phyloP scores from a whole-genome alignment of 2,113 vertebrate genomes.

The Diadophis punctatus region DNA sequence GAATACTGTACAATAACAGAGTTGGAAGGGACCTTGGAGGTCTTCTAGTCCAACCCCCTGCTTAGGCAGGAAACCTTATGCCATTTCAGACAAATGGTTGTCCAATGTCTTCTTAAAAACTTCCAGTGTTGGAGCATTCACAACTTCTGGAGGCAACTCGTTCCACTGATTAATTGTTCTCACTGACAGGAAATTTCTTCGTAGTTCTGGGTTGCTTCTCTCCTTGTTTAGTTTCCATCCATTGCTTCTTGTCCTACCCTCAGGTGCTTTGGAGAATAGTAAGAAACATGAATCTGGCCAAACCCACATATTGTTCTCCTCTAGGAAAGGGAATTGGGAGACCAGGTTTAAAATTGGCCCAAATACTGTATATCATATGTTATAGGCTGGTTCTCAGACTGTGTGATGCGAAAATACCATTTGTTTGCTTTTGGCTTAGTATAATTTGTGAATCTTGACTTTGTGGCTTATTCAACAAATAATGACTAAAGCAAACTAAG shows the following conservation, averaged over 20 bases:
- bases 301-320: background rate
- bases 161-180: no score
- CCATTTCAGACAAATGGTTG: no score
- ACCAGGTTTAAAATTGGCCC: background rate
- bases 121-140: no score
- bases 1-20: background rate
- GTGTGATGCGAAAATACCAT: background rate
- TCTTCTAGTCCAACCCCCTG: background rate
- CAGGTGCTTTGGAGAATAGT: background rate
- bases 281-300: background rate
- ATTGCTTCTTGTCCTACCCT: no score
- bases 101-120: no score
- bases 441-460: background rate
- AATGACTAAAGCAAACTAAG: background rate
- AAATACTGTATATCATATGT: background rate
- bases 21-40: background rate
- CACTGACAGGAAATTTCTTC: no score
- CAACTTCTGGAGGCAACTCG: no score
- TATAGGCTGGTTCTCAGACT: background rate
- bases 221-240: no score
- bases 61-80: background rate
- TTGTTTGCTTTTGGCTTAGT: background rate
- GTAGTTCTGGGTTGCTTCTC: no score
- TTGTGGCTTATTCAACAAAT: background rate
- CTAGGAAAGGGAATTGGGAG: background rate